Evolutionary conservation across 1,140 invertebrate genomes (phyloP).

Genomic region (Drosophila murphyi): DNA sequence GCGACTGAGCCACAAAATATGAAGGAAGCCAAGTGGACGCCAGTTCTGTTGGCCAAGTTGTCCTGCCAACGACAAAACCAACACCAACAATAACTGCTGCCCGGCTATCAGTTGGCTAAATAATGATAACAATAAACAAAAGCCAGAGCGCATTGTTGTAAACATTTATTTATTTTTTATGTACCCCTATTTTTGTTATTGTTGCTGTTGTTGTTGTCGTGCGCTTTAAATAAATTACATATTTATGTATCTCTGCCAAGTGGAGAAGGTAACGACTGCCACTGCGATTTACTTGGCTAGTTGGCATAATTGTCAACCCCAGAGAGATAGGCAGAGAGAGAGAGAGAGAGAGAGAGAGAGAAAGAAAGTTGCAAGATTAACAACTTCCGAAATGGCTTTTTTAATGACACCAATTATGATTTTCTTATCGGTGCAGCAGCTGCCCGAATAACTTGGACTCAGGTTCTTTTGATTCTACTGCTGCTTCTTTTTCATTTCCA

Average conservation of each 20-base stretch:
- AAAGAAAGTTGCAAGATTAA: constrained; percentile 60
- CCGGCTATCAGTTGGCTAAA: constrained; percentile 72
- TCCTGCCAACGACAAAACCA: not conserved
- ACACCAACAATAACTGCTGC: constrained; percentile 3
- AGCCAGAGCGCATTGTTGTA: constrained; percentile 59
- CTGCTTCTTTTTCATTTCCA: constrained; percentile 48
- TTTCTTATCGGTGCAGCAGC: constrained; percentile 75
- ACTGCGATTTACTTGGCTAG: constrained; percentile 50
- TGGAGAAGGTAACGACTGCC: not conserved
- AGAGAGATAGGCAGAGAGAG: not conserved
- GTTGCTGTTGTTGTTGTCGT: constrained; percentile 47
- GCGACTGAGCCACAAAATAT: constrained; percentile 39
- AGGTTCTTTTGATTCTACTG: not conserved
- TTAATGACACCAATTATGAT: constrained; percentile 82
- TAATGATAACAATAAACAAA: constrained; percentile 82
- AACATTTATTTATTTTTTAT: constrained; percentile 51
- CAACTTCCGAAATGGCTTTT: constrained; percentile 81
- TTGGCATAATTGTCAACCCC: constrained; percentile 69
- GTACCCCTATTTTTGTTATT: not conserved
- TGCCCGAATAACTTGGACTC: constrained; percentile 24
- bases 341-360: not conserved
- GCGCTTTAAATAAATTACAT: constrained; percentile 76
- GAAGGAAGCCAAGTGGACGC: constrained; percentile 16
- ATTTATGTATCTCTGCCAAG: constrained; percentile 66
- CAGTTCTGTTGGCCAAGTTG: constrained; percentile 9